Evolutionary conservation across 2,888 invertebrate genomes (phyloP), one percentile per base, ranked within the genome.

Genomic region (Anticlea derivata): DNA sequence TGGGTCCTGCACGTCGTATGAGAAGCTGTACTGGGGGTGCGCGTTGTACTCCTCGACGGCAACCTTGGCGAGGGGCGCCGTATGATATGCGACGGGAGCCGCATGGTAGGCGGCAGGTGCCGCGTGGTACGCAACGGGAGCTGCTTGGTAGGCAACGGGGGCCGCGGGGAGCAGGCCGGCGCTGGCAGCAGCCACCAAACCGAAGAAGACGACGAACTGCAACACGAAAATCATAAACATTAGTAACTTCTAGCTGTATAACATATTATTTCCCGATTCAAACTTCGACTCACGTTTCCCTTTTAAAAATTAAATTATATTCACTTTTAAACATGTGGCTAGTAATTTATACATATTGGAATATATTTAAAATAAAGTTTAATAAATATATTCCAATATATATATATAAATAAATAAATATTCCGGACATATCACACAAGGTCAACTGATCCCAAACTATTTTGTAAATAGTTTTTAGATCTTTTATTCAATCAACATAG

Each of bases 1-100:
- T 45, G 71, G 65, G 53, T 80, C 76, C 61, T 79, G 86, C 13
- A 91, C 85, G 58, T 90, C 86, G 68, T 91, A 91, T 4, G 84
- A 79, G 73, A 81, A 91, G 63, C 80, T 83, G 75, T 79, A 80
- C 60, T 74, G 74, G 6, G 80, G 80, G 58, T 80, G 74, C 1
- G 76, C 41, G 65, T 80, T 66, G 70, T 73, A 78, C 20, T 70
- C 69, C 11, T 78, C 78, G 0, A 73, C 69, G 48, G 63, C 64
- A 26, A 61, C 53, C 47, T 69, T 68, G 34, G 70, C 63, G 13
- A 61, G 58, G 58, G 22, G 60, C 62, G 10, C 60, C 64, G 51
- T 60, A 62, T 78, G 66, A 34, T 61, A 61, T 31, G 75, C 69
- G 20, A 75, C 66, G 2, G 74, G 73, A 1, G 76, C 70, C 12